These are phyloP conservation scores for Elymnias hypermnestra DNA, from an alignment of 1,140 invertebrate species.

Conservation along the genomic window DNA sequence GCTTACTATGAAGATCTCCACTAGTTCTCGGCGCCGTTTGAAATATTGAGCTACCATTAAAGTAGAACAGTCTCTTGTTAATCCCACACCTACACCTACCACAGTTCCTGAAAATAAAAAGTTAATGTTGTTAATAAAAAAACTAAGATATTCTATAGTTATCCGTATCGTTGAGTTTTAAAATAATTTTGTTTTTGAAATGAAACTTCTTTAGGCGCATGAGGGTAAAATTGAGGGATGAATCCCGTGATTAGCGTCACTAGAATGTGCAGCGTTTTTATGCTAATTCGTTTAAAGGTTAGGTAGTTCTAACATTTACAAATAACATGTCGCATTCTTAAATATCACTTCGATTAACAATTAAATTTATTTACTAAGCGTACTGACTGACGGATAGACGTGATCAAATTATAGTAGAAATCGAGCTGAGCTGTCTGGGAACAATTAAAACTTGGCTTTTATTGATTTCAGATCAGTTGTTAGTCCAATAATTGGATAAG, in stretches of 20 bases:
- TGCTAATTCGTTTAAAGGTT: too few species aligned
- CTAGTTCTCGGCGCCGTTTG: slow-evolving; percentile 87
- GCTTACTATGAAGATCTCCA: slow-evolving; percentile 91
- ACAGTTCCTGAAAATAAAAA: slow-evolving; percentile 65
- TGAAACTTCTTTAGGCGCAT: too few species aligned
- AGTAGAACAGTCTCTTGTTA: slow-evolving; percentile 89
- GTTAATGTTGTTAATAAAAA: not conserved
- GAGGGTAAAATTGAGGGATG: too few species aligned
- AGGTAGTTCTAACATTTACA: too few species aligned
- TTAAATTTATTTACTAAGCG: not conserved
- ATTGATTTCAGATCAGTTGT: not conserved
- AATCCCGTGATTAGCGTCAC: too few species aligned
- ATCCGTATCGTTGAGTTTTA: too few species aligned
- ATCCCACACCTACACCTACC: slow-evolving; percentile 88
- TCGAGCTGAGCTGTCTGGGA: not conserved
- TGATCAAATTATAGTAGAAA: slow-evolving; percentile 1
- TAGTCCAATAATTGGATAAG: too few species aligned
- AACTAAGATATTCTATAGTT: too few species aligned
- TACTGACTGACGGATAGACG: not conserved
- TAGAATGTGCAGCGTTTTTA: too few species aligned
- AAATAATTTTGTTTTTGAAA: too few species aligned
- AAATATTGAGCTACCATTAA: slow-evolving; percentile 95
- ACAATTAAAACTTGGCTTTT: slow-evolving; percentile 1
- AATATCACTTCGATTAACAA: not conserved
- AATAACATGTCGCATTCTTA: too few species aligned